phyloP scores from a whole-genome alignment of 2,888 invertebrate genomes.

The Epinotia bilunana region DNA sequence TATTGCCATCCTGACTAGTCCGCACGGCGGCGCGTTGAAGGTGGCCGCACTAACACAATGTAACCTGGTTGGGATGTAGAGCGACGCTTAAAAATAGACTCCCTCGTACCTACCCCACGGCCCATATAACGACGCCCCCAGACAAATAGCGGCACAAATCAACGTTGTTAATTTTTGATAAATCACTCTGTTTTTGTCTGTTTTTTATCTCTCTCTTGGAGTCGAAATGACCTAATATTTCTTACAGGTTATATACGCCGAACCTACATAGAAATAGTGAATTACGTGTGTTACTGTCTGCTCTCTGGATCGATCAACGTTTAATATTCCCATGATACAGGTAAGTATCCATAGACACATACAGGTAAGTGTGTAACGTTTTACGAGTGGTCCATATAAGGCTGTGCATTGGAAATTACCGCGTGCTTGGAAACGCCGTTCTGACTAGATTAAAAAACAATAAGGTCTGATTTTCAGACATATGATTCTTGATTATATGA shows the following conservation, averaged over 20 bases:
- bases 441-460: no score
- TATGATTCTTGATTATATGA: no score
- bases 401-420: no score
- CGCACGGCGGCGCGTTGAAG: neutral
- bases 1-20: neutral
- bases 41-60: neutral
- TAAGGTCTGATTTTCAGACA: no score
- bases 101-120: constrained; percentile 19
- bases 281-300: neutral
- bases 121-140: constrained; percentile 24
- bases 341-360: no score
- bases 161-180: constrained; percentile 46
- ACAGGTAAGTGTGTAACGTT: neutral
- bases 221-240: constrained; percentile 12
- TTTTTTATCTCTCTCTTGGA: constrained; percentile 3
- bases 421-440: no score
- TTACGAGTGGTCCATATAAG: neutral
- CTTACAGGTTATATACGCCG: neutral
- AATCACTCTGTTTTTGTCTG: constrained; percentile 38
- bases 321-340: neutral
- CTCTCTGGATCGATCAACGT: neutral
- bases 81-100: neutral
- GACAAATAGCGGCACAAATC: constrained; percentile 46
- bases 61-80: neutral
- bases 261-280: neutral